These are phyloP conservation scores for Oryzias melastigma DNA, from an alignment of 2,113 vertebrate genomes.

Conservation along the genomic window DNA sequence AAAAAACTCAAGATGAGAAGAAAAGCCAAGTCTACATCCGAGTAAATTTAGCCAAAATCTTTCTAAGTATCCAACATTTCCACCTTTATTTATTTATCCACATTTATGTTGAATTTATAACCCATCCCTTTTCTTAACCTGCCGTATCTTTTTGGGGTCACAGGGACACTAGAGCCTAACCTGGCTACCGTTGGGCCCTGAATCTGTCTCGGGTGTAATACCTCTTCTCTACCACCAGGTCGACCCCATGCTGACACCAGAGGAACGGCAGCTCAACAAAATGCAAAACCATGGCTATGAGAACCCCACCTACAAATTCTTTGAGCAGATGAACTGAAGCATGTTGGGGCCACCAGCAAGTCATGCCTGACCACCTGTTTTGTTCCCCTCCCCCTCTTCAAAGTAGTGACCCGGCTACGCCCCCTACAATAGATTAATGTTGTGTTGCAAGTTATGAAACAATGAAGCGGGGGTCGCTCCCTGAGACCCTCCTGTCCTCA, in stretches of 20 bases:
- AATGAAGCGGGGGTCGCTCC: conserved; percentile 34
- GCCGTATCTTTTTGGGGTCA: too few species aligned
- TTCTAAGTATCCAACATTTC: too few species aligned
- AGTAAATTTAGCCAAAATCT: too few species aligned
- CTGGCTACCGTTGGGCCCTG: background rate
- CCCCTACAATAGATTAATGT: conserved; percentile 49
- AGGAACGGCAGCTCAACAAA: conserved; percentile 84
- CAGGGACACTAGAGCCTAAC: too few species aligned
- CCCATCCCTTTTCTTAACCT: too few species aligned
- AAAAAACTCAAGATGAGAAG: too few species aligned
- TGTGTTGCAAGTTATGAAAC: conserved; percentile 46
- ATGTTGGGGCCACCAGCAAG: conserved; percentile 35
- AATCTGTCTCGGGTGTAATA: conserved; percentile 9
- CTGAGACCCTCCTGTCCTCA: conserved; percentile 44
- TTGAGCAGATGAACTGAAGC: conserved; percentile 85
- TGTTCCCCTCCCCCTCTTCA: conserved; percentile 22
- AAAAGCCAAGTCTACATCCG: too few species aligned
- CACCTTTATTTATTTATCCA: background rate
- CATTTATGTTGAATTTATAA: background rate
- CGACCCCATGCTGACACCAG: conserved; percentile 83
- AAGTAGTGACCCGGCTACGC: conserved; percentile 42
- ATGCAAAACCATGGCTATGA: conserved; percentile 87
- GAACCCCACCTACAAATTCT: conserved; percentile 87
- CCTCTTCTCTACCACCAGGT: conserved; percentile 70
- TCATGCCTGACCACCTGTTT: conserved; percentile 54